Conservation (phyloP, 2,888 invertebrate species). For the Copidosoma aretas region DNA sequence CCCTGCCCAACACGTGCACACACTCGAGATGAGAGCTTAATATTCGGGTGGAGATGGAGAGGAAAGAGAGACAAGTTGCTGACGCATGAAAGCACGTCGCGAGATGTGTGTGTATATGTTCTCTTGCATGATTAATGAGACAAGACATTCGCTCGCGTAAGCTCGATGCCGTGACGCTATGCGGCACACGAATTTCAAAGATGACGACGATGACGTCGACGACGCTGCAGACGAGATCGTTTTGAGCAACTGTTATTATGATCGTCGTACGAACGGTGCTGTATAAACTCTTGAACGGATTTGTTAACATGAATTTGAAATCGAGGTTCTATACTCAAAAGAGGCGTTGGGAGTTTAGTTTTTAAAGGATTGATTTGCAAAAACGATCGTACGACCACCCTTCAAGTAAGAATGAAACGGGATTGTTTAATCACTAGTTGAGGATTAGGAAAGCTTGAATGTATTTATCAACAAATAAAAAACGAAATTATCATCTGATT, state of each 20-base stretch:
- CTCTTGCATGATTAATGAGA: conserved; percentile 34
- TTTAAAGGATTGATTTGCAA: no score
- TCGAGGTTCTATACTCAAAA: no score
- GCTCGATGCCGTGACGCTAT: conserved; percentile 1
- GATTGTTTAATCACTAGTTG: no score
- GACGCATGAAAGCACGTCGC: conserved; percentile 28
- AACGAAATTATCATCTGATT: no score
- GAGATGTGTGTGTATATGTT: conserved; percentile 5
- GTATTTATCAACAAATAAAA: no score
- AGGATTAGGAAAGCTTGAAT: no score
- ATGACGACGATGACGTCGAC: background rate
- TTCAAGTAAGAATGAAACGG: no score
- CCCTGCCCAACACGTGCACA: background rate
- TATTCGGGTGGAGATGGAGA: conserved; percentile 12
- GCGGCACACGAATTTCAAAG: background rate
- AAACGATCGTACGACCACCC: no score
- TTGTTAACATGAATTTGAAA: no score
- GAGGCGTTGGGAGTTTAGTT: no score
- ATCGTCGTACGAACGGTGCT: no score
- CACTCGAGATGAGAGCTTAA: conserved; percentile 12
- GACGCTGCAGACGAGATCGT: background rate
- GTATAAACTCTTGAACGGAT: background rate
- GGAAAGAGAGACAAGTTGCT: background rate
- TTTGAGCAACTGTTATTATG: background rate
- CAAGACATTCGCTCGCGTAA: background rate